Evolutionary conservation across 2,113 vertebrate species (phyloP), one percentile per base, ranked within the genome.

Genomic region (Tylochromis polylepis): DNA sequence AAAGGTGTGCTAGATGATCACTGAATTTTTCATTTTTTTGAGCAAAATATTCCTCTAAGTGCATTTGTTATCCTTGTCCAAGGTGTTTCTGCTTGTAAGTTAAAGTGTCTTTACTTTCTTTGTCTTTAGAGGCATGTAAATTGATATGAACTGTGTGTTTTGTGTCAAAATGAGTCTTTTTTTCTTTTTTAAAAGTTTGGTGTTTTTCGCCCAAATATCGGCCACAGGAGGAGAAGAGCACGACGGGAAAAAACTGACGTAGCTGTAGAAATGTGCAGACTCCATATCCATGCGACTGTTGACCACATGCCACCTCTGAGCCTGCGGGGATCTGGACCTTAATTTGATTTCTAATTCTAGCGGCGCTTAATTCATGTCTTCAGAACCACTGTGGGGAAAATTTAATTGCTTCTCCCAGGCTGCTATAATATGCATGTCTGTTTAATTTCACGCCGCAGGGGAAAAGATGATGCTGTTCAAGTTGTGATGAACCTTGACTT

Each of bases 281-380:
- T 65, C 56, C 29, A n/a, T 58, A 58, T 67, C 84, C 88, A 18
- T 46, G 79, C 27, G 5, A 60, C 82, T 88, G 87, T 72, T 89
- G 88, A 91, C 93, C 91, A 84, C 88, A 72, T 84, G 90, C 72
- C 85, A 24, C 81, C 86, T 79, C 79, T 18, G 65, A 36, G 90
- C 90, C 91, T 81, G 85, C 36, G 16, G 89, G 85, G 83, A 79
- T 70, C 41, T 24, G 86, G 75, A 81, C 57, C 85, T 3, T 92
- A 81, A 94, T 93, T 91, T 88, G 65, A 87, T 91, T 93, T 93
- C 91, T 92, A 91, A 92, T 92, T 90, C 81, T 81, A 88, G 87
- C 89, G 34, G 87, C 83, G 62, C 91, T 90, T 90, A 90, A 93
- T 94, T 92, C 46, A 83, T 81, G 91, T 87, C 82, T 87, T 85